Evolutionary conservation across 92 coral and sea anemone species (phyloP).

Genomic region (Palythoa grandis): DNA sequence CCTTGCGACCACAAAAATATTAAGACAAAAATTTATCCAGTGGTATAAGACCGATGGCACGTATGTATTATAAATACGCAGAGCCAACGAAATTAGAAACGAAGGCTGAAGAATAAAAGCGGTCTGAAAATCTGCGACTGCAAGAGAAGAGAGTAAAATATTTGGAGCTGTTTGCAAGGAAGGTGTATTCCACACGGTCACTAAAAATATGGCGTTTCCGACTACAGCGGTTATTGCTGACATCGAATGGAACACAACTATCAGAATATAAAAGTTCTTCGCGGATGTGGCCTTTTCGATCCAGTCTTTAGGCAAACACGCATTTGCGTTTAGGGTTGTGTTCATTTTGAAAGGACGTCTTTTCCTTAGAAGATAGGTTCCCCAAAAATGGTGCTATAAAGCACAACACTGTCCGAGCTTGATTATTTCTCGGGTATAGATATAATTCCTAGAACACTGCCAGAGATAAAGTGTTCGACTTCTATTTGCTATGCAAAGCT

Average conservation of each 20-base stretch:
- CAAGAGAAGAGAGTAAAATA: slow-evolving; percentile 1
- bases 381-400: neutral
- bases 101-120: neutral
- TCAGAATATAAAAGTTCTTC: neutral
- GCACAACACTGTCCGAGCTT: too few relatives aligned
- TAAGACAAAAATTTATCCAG: neutral
- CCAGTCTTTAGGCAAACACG: neutral
- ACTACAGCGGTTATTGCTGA: neutral
- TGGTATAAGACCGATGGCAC: neutral
- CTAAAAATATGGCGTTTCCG: neutral
- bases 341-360: neutral
- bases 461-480: too few relatives aligned
- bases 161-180: neutral
- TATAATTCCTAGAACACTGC: too few relatives aligned
- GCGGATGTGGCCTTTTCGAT: neutral
- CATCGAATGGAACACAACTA: neutral
- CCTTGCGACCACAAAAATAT: neutral
- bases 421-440: too few relatives aligned
- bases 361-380: neutral
- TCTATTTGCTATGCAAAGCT: too few relatives aligned
- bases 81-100: neutral
- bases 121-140: neutral
- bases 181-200: neutral
- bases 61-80: neutral
- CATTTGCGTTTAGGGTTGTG: neutral